Base-by-base conservation (phyloP, 92 coral and sea anemone species). In the Umimayanthus kanabou region DNA sequence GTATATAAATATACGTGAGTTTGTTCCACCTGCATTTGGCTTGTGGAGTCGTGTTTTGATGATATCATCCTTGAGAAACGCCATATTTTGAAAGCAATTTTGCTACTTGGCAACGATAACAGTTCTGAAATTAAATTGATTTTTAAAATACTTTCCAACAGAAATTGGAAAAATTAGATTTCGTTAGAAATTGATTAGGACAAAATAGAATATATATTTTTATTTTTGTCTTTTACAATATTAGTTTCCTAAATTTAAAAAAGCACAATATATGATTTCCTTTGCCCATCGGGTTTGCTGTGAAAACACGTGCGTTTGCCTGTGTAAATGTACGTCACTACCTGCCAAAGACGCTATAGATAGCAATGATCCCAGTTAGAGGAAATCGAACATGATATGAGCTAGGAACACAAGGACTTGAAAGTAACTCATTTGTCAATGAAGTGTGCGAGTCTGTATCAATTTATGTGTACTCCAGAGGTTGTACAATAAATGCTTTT, bases 61-160 rank as follows among this genome's bases (percentile, higher is more conserved):
- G 78, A 83, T 72, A 69, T 83, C 87, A 83, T 47, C 58, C 13
- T 71, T 70, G 23, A 83, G 64, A 71, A 83, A 47, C 73, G 87
- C 65, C 79, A 78, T 83, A 69, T 70, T 83, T 83, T 70, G 4
- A 49, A 67, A 16, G 43, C 77, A 39, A 45, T 14, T 69, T 22
- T 67, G 58, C 87, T 69, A 29, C 87, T 83, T 69, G 55, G 87
- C 87, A 83, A 83, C 87, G 25, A 49, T 39, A 39, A 45, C 76
- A n/a, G 58, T 6, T 8, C 5, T 15, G 13, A 39, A 58, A 57
- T 37, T 4, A 42, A 47, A 53, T 53, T 26, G 30, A 42, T 77
- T 26, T 40, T n/a, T n/a, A n/a, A n/a, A 22, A 40, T 9, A 10
- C 20, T 42, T 14, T 77, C 37, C 25, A 39, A 49, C 29, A 29